These are phyloP conservation scores for Vultur gryphus DNA, from an alignment of 2,797 vertebrate genomes.

Conservation along the genomic window DNA sequence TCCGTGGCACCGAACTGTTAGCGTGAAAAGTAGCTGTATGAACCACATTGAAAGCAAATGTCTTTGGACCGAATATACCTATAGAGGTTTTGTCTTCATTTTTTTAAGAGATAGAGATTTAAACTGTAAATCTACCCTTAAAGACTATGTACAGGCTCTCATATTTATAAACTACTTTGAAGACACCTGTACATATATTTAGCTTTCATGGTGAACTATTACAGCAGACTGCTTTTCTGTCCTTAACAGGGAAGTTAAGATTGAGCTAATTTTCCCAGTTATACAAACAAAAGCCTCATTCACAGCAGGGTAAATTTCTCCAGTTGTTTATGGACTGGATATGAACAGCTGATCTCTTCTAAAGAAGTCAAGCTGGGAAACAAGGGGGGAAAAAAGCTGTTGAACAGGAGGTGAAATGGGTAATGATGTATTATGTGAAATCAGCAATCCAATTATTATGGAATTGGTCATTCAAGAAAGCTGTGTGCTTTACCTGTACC, in stretches of 20 bases:
- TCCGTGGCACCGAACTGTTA: neutral
- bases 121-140: neutral
- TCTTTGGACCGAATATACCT: neutral
- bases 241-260: neutral
- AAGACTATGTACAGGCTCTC: neutral
- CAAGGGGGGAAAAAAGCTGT: neutral
- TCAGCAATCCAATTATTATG: neutral
- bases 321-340: conserved; percentile 9
- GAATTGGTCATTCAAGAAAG: neutral
- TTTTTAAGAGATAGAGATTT: neutral
- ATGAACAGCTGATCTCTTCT: conserved; percentile 17
- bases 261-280: conserved; percentile 8
- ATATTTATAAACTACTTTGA: neutral
- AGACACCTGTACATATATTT: neutral
- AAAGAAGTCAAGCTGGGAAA: conserved; percentile 19
- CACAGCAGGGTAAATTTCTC: conserved; percentile 25
- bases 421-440: neutral
- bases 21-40: neutral
- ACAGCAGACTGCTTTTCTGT: neutral
- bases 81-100: neutral
- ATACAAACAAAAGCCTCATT: conserved; percentile 18
- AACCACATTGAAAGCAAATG: neutral
- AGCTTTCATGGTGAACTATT: rapidly evolving
- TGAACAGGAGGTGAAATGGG: neutral
- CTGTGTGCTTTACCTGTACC: neutral